These are phyloP conservation scores for Helostoma temminkii DNA, from an alignment of 2,797 vertebrate species.

Conservation along the genomic window DNA sequence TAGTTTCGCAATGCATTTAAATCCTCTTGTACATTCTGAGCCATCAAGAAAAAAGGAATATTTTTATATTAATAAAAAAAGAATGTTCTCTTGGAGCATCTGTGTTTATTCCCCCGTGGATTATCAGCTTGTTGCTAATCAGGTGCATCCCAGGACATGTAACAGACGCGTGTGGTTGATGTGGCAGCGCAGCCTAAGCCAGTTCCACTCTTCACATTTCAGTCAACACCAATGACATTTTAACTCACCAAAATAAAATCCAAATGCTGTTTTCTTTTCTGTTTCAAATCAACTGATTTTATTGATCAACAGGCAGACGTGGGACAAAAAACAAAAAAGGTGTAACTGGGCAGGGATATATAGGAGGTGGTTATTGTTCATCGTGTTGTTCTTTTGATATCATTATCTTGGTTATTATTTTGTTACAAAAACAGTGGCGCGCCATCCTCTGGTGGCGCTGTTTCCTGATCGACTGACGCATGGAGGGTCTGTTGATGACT, in stretches of 20 bases:
- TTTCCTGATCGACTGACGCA: slow-evolving; percentile 77
- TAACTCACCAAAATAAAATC: slow-evolving; percentile 71
- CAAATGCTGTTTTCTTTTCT: slow-evolving; percentile 57
- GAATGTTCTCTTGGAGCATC: slow-evolving; percentile 64
- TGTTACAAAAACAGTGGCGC: slow-evolving; percentile 72
- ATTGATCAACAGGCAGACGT: slow-evolving; percentile 80
- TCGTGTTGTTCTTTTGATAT: slow-evolving; percentile 72
- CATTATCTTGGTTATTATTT: slow-evolving; percentile 71
- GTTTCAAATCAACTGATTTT: slow-evolving; percentile 73
- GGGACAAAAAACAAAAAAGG: slow-evolving; percentile 74
- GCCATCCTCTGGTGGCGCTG: slow-evolving; percentile 63
- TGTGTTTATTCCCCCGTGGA: slow-evolving; percentile 57
- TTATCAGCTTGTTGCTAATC: slow-evolving; percentile 62
- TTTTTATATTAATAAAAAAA: slow-evolving; percentile 67
- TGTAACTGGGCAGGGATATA: slow-evolving; percentile 70
- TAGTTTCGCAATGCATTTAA: slow-evolving; percentile 65
- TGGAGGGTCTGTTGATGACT: slow-evolving; percentile 75
- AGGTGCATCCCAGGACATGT: slow-evolving; percentile 69
- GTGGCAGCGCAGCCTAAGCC: slow-evolving; percentile 50
- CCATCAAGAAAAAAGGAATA: slow-evolving; percentile 79
- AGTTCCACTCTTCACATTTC: slow-evolving; percentile 64
- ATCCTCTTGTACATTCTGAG: slow-evolving; percentile 84
- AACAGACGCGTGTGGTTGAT: slow-evolving; percentile 65
- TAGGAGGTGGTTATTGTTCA: slow-evolving; percentile 70
- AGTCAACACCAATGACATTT: slow-evolving; percentile 70